Percentiles rank a stretch among this genome's conserved stretches.
Evolutionary conservation across 1,140 invertebrate genomes (phyloP).

Genomic region (Caenorhabditis brenneri): DNA sequence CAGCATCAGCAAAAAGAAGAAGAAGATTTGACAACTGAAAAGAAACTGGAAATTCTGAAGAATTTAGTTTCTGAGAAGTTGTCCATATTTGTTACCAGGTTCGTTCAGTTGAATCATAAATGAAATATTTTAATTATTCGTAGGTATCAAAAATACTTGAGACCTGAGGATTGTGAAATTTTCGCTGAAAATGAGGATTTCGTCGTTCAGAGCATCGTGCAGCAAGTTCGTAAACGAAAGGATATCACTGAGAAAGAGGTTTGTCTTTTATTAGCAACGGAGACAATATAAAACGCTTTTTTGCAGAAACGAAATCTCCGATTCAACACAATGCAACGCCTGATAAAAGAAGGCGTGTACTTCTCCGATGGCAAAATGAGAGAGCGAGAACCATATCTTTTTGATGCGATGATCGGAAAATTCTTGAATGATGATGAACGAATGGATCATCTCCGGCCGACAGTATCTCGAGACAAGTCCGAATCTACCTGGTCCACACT

Average conservation of each 20-base stretch:
- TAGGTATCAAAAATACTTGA: constrained; percentile 46
- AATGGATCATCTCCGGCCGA: constrained; percentile 62
- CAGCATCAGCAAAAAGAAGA: constrained; percentile 35
- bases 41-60: constrained; percentile 57
- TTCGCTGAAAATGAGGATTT: constrained; percentile 33
- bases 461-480: constrained; percentile 56
- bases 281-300: constrained; percentile 18
- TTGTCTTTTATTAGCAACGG: neutral
- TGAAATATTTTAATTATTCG: neutral
- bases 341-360: constrained; percentile 79
- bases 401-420: constrained; percentile 85
- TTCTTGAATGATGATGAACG: constrained; percentile 78
- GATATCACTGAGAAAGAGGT: neutral
- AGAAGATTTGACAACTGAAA: constrained; percentile 54
- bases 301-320: constrained; percentile 79
- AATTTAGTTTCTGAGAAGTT: constrained; percentile 59
- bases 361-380: constrained; percentile 92
- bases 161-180: neutral
- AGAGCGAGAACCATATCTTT: constrained; percentile 84
- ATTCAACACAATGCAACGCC: constrained; percentile 81
- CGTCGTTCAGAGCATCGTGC: constrained; percentile 12
- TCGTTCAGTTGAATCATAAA: constrained; percentile 3
- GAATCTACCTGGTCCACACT: constrained; percentile 61
- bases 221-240: neutral
- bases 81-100: constrained; percentile 62